phyloP scores from a whole-genome alignment of 2,113 vertebrate genomes.

The Semnornis frantzii region DNA sequence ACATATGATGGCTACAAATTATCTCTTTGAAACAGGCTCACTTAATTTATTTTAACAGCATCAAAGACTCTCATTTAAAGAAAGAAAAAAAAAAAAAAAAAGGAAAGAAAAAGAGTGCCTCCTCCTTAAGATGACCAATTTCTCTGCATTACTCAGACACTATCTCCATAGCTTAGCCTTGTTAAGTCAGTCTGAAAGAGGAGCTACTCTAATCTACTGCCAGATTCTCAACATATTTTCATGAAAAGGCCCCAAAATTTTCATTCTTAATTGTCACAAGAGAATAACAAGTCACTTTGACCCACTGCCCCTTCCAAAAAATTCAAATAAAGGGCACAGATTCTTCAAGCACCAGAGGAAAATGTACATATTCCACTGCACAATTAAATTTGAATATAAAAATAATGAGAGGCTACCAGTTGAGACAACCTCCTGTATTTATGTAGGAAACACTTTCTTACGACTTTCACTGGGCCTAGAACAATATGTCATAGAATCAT shows the following conservation, averaged over 20 bases:
- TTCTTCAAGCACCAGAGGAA: not conserved
- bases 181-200: not conserved
- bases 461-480: not conserved
- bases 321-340: not conserved
- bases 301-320: not conserved
- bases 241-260: not conserved
- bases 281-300: not conserved
- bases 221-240: not conserved
- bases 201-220: not conserved
- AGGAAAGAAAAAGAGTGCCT: not conserved
- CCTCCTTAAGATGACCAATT: not conserved
- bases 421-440: not conserved
- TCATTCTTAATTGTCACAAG: not conserved
- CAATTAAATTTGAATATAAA: not conserved
- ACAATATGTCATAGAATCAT: not conserved
- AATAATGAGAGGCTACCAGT: not conserved
- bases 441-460: not conserved
- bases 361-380: fast-evolving
- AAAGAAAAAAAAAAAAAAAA: not conserved
- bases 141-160: not conserved
- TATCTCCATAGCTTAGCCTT: not conserved
- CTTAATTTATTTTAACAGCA: constrained; percentile 26
- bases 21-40: constrained; percentile 16
- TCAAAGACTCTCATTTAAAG: not conserved
- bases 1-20: not conserved